Conservation (phyloP, 2,888 invertebrate genomes). For the Sphaerophoria taeniata region DNA sequence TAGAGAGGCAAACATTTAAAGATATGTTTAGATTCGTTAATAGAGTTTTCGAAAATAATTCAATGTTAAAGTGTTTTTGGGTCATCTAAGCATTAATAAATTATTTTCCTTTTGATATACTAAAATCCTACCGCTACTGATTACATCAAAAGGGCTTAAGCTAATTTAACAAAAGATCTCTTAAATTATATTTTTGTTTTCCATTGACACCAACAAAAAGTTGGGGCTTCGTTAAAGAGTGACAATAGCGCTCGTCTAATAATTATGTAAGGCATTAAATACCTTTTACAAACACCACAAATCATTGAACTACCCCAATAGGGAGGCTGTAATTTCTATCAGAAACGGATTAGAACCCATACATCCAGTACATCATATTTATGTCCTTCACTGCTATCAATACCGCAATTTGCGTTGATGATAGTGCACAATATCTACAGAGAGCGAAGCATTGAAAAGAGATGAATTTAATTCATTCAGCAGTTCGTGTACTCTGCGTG, state of each 20-base stretch:
- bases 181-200: too few species aligned
- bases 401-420: conserved; percentile 14
- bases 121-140: too few species aligned
- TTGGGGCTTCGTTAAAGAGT: too few species aligned
- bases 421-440: conserved; percentile 12
- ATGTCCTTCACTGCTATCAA: neutral
- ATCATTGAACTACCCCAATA: neutral
- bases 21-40: too few species aligned
- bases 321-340: conserved; percentile 10
- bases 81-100: too few species aligned
- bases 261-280: neutral
- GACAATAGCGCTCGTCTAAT: neutral
- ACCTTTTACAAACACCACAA: neutral
- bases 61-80: too few species aligned
- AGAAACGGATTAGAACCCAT: conserved; percentile 9
- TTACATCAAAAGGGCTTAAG: too few species aligned
- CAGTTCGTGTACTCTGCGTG: neutral
- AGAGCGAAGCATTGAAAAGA: conserved; percentile 10
- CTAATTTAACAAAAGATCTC: too few species aligned
- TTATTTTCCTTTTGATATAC: too few species aligned
- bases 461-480: conserved; percentile 26
- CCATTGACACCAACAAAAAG: too few species aligned
- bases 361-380: neutral
- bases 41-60: too few species aligned
- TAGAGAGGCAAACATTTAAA: too few species aligned